Evolutionary conservation across 2,888 invertebrate species (phyloP).

Genomic region (Nomada fucata): DNA sequence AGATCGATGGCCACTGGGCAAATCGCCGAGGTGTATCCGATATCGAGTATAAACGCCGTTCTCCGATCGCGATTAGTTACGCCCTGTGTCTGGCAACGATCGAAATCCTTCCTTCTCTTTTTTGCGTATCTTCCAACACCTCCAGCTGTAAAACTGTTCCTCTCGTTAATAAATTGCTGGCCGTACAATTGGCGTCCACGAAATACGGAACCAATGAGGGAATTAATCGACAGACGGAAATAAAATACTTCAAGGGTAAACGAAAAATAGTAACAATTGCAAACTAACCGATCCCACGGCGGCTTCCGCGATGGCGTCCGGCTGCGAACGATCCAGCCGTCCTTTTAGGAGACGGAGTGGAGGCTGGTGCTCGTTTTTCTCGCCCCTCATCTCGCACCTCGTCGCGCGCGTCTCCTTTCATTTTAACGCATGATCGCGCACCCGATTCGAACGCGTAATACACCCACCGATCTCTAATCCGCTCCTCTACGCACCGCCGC

Average conservation of each 20-base stretch:
- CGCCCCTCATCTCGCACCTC: constrained; percentile 68
- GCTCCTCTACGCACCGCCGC: constrained; percentile 46
- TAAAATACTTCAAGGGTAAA: background rate
- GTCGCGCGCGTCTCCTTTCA: constrained; percentile 82
- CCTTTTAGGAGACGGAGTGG: constrained; percentile 66
- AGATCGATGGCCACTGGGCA: background rate
- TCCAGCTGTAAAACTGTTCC: background rate
- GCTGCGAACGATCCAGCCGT: constrained; percentile 39
- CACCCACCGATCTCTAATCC: constrained; percentile 81
- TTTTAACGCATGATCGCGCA: constrained; percentile 83
- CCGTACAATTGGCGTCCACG: too few species aligned
- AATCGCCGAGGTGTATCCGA: constrained; percentile 6
- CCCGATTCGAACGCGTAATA: constrained; percentile 79
- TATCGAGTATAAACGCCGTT: background rate
- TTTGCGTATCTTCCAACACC: background rate
- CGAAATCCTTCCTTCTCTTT: background rate
- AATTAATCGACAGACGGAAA: background rate
- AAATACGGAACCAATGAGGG: too few species aligned
- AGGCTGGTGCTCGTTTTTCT: constrained; percentile 58
- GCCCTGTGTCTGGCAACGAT: background rate
- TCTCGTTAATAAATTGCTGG: background rate
- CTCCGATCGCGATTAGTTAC: constrained; percentile 20
- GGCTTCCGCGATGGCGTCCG: constrained; percentile 41
- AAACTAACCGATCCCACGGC: background rate
- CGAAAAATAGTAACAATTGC: background rate